These are phyloP conservation scores for Vicugna pacos DNA, from an alignment of 2,113 vertebrate species.

Conservation along the genomic window DNA sequence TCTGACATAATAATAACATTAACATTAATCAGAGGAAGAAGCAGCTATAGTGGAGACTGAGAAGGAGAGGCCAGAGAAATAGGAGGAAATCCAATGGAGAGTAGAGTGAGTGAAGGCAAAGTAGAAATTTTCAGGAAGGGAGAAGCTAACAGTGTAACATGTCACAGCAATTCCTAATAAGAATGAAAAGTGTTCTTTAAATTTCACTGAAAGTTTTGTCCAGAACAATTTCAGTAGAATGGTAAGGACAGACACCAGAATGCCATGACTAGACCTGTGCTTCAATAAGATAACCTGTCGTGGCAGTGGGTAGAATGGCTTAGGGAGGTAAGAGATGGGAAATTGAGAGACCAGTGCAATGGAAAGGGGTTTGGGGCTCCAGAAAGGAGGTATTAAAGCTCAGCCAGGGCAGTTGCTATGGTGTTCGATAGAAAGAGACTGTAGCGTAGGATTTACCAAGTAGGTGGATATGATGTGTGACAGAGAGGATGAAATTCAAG, in stretches of 20 bases:
- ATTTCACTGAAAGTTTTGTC: background rate
- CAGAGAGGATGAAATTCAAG: background rate
- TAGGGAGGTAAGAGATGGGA: background rate
- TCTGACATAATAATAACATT: background rate
- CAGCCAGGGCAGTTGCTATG: background rate
- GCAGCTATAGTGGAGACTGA: background rate
- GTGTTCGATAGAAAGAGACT: background rate
- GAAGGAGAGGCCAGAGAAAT: conserved; percentile 1
- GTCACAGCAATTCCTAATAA: background rate
- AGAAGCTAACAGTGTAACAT: background rate
- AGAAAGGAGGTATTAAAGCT: background rate
- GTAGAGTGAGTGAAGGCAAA: background rate
- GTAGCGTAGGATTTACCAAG: background rate
- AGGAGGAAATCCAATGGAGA: background rate
- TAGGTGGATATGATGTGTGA: background rate
- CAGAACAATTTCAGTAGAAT: background rate
- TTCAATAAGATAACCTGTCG: background rate
- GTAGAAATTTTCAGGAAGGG: background rate
- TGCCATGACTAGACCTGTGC: background rate
- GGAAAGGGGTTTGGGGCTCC: background rate
- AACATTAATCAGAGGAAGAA: background rate
- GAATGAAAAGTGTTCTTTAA: background rate
- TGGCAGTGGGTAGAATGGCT: background rate
- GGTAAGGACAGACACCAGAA: background rate
- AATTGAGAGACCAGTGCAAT: background rate